Evolutionary conservation across 2,888 invertebrate genomes (phyloP), one percentile per base, ranked within the genome.

Genomic region (Hipparchia semele): DNA sequence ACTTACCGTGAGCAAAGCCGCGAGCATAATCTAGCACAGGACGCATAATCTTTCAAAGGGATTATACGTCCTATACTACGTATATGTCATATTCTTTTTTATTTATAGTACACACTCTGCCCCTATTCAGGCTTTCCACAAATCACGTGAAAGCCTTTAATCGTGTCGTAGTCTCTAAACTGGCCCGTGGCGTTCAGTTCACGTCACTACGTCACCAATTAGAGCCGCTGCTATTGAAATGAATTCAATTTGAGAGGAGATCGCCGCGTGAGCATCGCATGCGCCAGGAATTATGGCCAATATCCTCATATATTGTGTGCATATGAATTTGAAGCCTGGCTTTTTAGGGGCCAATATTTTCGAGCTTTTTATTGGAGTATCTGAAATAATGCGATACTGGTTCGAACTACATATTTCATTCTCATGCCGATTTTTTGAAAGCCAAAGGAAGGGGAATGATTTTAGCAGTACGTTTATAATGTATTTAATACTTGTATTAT

Each of bases 131-230:
- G 9, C 10, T 23, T 13, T 8, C 10, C 56, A 45, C 58, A 9
- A 45, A 56, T 45, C 54, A 56, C 45, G 39, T n/a, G n/a, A 13
- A 46, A 49, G 59, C 33, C 49, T 51, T 51, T 51, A 46, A 60
- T 68, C 68, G 68, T 68, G 51, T 68, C 68, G 68, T 60, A 46
- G 68, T 51, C 51, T 59, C 58, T 68, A 68, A 68, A 68, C 68
- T 60, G 59, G 9, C 70, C 23, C 69, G 71, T 67, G 68, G 68
- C 73, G 70, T 76, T 74, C 78, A 74, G 76, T 73, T 80, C 78
- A 78, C 75, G 73, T 70, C 75, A 75, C 70, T 65, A 79, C 81
- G 81, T 83, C 84, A 85, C 80, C 88, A 88, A 87, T 88, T 87
- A 87, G 81, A 77, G 74, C 80, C 77, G 82, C 77, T 76, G 78